Evolutionary conservation across 2,797 vertebrate species (phyloP).

Genomic region (Malurus leucopterus): DNA sequence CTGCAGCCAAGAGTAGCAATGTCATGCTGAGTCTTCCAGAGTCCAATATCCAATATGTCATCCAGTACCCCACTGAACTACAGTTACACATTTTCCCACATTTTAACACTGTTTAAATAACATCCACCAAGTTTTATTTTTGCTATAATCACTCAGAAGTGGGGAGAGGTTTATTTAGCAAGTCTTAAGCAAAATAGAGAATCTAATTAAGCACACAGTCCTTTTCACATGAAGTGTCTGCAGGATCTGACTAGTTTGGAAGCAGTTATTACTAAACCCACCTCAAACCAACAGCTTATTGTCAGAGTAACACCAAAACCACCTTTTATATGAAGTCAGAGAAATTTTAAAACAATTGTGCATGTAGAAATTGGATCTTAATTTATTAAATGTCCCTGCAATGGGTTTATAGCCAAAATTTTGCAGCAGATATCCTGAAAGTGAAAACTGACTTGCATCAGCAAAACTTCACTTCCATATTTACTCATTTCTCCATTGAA

Average conservation of each 20-base stretch:
- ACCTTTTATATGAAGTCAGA: background rate
- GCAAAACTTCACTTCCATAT: background rate
- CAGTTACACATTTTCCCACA: accelerated
- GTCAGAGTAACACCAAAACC: background rate
- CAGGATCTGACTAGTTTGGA: background rate
- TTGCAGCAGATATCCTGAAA: background rate
- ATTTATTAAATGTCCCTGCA: background rate
- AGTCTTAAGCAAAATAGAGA: background rate
- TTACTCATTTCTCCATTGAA: background rate
- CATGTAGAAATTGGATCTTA: background rate
- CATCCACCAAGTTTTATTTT: background rate
- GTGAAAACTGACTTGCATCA: background rate
- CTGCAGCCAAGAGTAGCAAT: background rate
- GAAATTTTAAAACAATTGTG: background rate
- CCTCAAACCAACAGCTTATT: background rate
- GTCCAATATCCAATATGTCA: background rate
- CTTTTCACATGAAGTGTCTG: background rate
- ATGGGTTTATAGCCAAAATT: background rate
- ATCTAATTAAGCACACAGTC: background rate
- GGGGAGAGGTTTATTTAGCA: background rate
- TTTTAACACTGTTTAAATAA: background rate
- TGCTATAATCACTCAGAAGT: background rate
- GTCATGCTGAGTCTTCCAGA: background rate
- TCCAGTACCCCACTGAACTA: background rate
- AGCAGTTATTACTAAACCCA: background rate